Evolutionary conservation across 2,113 vertebrate species (phyloP), one percentile per base, ranked within the genome.

Genomic region (Enhydra lutris): DNA sequence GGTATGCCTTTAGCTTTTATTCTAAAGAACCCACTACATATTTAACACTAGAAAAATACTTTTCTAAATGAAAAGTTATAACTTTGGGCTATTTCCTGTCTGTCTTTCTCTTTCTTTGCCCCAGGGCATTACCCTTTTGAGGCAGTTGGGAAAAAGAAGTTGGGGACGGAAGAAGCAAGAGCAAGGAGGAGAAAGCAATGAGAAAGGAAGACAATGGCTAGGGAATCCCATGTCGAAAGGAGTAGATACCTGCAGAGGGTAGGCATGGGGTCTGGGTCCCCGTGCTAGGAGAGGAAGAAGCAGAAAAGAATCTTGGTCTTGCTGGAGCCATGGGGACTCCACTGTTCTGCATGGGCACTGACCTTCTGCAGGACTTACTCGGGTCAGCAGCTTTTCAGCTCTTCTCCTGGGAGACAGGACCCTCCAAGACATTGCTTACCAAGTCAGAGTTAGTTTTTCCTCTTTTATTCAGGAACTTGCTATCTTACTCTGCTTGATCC

Each of bases 1-100:
- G 55, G 14, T 34, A 9, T 85, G 29, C 39, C 36, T 42, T 96
- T 95, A 47, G 11, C 31, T 95, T 94, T 91, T 63, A 74, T 85
- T 69, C 57, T 55, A 36, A 91, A 71, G 31, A 17, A 36, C 20
- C 12, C n/a, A 63, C 34, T 73, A 61, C 39, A 6, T 88, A 84
- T 86, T 71, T 69, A 81, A 82, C 31, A 24, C 24, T 31, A 47
- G 45, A 29, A 67, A 81, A 82, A 18, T 50, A 23, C 69, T 91
- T 96, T 89, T 94, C 87, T 92, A 63, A 59, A 34, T 82, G 36
- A 91, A 13, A 59, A 59, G 4, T 86, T 92, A 21, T 1, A 52
- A 47, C 67, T 63, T 90, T 79, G 50, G 23, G 17, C 36, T 14
- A 2, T 45, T 7, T 61, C 9, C 6, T 67, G 6, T 23, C 47